Conservation (phyloP, 2,888 invertebrate genomes). For the Abrostola triplasia region DNA sequence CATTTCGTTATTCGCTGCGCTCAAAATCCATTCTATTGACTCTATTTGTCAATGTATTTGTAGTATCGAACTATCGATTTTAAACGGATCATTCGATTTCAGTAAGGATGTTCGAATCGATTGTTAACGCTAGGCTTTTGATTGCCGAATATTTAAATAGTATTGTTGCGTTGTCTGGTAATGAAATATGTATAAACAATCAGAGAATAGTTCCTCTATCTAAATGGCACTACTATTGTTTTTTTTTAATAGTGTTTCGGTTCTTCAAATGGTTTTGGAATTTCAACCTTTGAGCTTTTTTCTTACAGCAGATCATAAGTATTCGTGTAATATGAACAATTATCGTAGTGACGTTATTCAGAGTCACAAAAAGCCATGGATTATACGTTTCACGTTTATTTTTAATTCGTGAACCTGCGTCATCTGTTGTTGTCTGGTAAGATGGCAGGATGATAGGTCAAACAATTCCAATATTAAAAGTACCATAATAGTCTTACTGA, state of each 20-base stretch:
- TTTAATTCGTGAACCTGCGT: background rate
- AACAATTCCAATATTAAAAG: too few relatives aligned
- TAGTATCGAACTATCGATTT: slow-evolving; percentile 15
- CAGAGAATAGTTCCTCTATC: slow-evolving; percentile 8
- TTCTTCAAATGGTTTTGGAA: slow-evolving; percentile 15
- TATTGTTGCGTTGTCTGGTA: slow-evolving; percentile 9
- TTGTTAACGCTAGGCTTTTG: slow-evolving; percentile 26
- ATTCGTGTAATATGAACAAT: slow-evolving; percentile 28
- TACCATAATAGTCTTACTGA: too few relatives aligned
- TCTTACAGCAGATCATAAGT: slow-evolving; percentile 5
- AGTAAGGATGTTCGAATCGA: slow-evolving; percentile 29
- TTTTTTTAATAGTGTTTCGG: slow-evolving; percentile 8
- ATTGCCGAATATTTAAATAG: slow-evolving; percentile 18
- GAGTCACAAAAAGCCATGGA: slow-evolving; percentile 8
- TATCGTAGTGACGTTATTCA: slow-evolving; percentile 16
- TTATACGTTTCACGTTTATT: background rate
- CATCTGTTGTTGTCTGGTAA: too few relatives aligned
- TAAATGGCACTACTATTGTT: slow-evolving; percentile 25
- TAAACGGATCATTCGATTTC: slow-evolving; percentile 34
- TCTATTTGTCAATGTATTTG: slow-evolving; percentile 31
- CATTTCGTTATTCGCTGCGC: slow-evolving; percentile 16
- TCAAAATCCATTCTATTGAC: slow-evolving; percentile 11
- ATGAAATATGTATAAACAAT: slow-evolving; percentile 16
- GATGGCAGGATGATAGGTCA: too few relatives aligned
- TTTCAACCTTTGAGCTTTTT: slow-evolving; percentile 29